These are phyloP conservation scores for Argyra leucocephala DNA, from an alignment of 2,888 invertebrate genomes.

Conservation along the genomic window DNA sequence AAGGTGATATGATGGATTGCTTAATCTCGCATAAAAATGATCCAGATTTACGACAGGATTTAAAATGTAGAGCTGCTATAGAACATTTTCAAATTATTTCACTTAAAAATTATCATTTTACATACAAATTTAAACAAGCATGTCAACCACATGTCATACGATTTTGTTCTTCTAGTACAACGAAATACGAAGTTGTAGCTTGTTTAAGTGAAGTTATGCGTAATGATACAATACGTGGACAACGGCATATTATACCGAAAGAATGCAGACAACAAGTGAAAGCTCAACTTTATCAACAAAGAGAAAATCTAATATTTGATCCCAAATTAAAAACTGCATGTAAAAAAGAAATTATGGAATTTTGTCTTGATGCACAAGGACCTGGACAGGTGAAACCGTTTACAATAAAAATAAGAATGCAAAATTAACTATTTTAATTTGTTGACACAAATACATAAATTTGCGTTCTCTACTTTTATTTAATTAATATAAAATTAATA, in stretches of 20 bases:
- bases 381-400: constrained; percentile 48
- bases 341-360: constrained; percentile 61
- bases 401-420: no score
- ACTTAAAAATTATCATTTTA: constrained; percentile 86
- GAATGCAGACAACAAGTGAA: constrained; percentile 85
- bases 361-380: constrained; percentile 61
- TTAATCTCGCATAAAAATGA: constrained; percentile 86
- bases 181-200: constrained; percentile 61
- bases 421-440: no score
- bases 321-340: constrained; percentile 77
- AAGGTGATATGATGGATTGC: constrained; percentile 83
- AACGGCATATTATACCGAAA: constrained; percentile 70
- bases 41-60: constrained; percentile 62
- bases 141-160: constrained; percentile 73
- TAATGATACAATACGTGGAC: constrained; percentile 71
- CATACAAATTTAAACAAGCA: constrained; percentile 87
- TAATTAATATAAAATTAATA: constrained; percentile 7
- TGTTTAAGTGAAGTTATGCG: constrained; percentile 72
- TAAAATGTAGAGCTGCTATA: constrained; percentile 82
- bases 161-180: constrained; percentile 59
- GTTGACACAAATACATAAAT: background rate
- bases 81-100: constrained; percentile 95
- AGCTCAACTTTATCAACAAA: constrained; percentile 83
- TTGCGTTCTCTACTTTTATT: background rate
- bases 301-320: constrained; percentile 80